phyloP scores from a whole-genome alignment of 2,888 invertebrate genomes.

The Sinopyrophorus schimmeli region DNA sequence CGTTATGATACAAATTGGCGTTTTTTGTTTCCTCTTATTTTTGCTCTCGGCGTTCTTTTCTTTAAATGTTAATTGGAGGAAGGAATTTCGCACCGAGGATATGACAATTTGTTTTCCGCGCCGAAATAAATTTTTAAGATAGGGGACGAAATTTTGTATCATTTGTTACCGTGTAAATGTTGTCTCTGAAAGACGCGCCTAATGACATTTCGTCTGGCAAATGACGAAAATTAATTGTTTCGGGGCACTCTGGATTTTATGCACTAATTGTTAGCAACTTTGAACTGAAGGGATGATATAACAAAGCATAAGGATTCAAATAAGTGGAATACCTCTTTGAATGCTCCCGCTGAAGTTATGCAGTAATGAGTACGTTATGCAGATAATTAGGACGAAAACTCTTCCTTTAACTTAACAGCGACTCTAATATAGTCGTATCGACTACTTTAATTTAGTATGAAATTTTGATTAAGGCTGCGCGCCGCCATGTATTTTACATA shows the following conservation, averaged over 20 bases:
- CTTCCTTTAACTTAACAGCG: too few species aligned
- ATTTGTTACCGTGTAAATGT: conserved; percentile 5
- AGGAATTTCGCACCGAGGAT: background rate
- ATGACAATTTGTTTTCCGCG: conserved; percentile 12
- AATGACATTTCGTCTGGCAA: background rate
- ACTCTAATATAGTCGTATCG: too few species aligned
- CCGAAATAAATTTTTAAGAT: conserved; percentile 7
- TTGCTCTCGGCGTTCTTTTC: conserved; percentile 15
- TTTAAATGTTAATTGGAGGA: conserved; percentile 21
- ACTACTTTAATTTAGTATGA: too few species aligned
- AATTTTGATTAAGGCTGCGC: too few species aligned
- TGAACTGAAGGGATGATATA: conserved; percentile 5
- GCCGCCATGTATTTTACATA: too few species aligned
- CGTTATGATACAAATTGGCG: conserved; percentile 25
- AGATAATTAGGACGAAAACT: background rate
- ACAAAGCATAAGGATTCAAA: background rate
- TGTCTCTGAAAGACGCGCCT: conserved; percentile 1
- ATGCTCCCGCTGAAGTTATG: background rate
- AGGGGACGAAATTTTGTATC: conserved; percentile 9
- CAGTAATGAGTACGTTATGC: too few species aligned
- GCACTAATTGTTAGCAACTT: conserved; percentile 8
- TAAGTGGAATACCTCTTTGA: conserved; percentile 8
- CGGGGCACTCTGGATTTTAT: conserved; percentile 2
- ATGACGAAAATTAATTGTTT: conserved; percentile 10
- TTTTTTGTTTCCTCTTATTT: conserved; percentile 18